A percentile compares a stretch with the other conserved stretches of the same genome.
These are phyloP conservation scores for Cataglyphis rosenhaueri DNA, from an alignment of 2,888 invertebrate genomes.

Conservation along the genomic window DNA sequence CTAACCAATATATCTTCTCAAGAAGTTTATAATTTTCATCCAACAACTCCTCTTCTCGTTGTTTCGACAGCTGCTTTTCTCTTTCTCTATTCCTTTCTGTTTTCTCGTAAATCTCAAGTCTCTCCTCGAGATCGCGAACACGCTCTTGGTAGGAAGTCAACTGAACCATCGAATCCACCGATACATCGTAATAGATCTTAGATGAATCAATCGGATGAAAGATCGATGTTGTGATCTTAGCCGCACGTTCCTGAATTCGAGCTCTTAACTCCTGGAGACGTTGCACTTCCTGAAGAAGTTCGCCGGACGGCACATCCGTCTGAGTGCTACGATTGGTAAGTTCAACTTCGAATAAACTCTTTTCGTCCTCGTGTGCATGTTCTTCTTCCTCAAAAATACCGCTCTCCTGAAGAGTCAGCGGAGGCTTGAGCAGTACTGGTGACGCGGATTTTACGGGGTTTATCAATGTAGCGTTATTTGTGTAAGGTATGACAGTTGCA, in stretches of 20 bases:
- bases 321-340: slow-evolving; percentile 78
- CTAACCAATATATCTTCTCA: slow-evolving; percentile 76
- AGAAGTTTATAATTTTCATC: slow-evolving; percentile 79
- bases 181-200: slow-evolving; percentile 36
- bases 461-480: slow-evolving; percentile 62
- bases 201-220: slow-evolving; percentile 46
- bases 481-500: slow-evolving; percentile 81
- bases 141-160: slow-evolving; percentile 71
- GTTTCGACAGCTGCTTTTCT: slow-evolving; percentile 73
- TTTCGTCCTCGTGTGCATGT: slow-evolving; percentile 84
- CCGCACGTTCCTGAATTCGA: slow-evolving; percentile 80
- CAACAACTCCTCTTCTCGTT: slow-evolving; percentile 78
- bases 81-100: slow-evolving; percentile 64
- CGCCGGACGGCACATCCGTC: slow-evolving; percentile 80
- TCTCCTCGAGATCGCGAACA: slow-evolving; percentile 77
- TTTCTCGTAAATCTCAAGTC: slow-evolving; percentile 69
- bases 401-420: slow-evolving; percentile 88
- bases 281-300: slow-evolving; percentile 81
- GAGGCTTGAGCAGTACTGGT: slow-evolving; percentile 76
- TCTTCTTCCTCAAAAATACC: slow-evolving; percentile 88
- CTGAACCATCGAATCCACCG: slow-evolving; percentile 58
- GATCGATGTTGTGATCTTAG: slow-evolving; percentile 70
- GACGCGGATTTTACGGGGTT: slow-evolving; percentile 64
- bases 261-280: slow-evolving; percentile 80
- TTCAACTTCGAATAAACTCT: slow-evolving; percentile 80